Percentiles rank a stretch among this genome's conserved stretches.
These are phyloP conservation scores for Hippocampus mohnikei DNA, from an alignment of 2,113 vertebrate species.

Conservation along the genomic window DNA sequence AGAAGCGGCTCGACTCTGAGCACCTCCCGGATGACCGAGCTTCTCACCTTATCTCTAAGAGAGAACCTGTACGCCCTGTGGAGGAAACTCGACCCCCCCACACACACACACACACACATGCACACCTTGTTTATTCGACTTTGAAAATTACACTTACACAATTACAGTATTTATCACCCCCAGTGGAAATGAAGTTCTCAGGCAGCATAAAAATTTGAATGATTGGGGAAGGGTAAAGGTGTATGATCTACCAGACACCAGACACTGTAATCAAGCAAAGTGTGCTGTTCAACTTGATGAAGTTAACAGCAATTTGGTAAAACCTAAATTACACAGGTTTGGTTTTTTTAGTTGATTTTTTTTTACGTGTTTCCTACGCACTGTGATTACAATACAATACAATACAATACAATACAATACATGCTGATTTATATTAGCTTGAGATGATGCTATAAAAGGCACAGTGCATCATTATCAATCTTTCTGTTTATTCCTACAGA, in stretches of 20 bases:
- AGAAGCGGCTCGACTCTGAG: no score
- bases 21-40: no score
- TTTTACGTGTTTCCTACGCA: constrained; percentile 19
- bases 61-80: no score
- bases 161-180: no score
- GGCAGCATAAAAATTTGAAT: background rate
- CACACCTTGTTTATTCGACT: no score
- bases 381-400: no score
- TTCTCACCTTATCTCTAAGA: no score
- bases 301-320: constrained; percentile 75
- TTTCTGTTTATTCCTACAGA: constrained; percentile 17
- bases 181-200: background rate
- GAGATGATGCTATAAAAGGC: constrained; percentile 54
- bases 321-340: constrained; percentile 43
- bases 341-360: background rate
- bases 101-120: no score
- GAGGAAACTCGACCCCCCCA: no score
- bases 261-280: constrained; percentile 58
- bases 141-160: no score
- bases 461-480: constrained; percentile 18
- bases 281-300: constrained; percentile 61
- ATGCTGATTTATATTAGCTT: no score
- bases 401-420: no score
- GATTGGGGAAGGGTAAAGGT: constrained; percentile 11
- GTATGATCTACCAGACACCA: constrained; percentile 13